A percentile compares a stretch with the other conserved stretches of the same genome.
phyloP scores from a whole-genome alignment of 2,113 vertebrate species.

The Rostratula benghalensis region DNA sequence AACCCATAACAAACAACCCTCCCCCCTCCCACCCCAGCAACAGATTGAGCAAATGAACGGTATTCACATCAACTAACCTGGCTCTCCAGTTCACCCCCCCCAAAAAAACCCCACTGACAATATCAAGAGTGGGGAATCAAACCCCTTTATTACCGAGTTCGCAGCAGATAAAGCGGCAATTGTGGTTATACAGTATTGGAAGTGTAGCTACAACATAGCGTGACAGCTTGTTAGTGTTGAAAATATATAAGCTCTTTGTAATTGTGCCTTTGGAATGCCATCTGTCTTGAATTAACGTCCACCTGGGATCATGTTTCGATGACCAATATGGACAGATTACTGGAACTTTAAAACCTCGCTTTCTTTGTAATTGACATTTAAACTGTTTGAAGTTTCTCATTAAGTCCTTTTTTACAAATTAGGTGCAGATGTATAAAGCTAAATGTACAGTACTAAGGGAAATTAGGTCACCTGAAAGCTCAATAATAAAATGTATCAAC shows the following conservation, averaged over 20 bases:
- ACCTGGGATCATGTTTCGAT: slow-evolving; percentile 88
- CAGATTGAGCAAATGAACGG: background rate
- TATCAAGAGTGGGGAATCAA: slow-evolving; percentile 9
- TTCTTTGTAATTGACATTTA: slow-evolving; percentile 90
- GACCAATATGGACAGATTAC: slow-evolving; percentile 86
- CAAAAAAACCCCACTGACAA: background rate
- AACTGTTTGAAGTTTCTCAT: slow-evolving; percentile 92
- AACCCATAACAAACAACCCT: background rate
- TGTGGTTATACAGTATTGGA: slow-evolving; percentile 55
- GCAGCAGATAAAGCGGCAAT: slow-evolving; percentile 52
- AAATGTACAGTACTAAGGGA: slow-evolving; percentile 76
- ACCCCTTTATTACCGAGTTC: background rate
- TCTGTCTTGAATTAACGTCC: slow-evolving; percentile 89
- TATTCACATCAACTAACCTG: background rate
- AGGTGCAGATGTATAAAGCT: slow-evolving; percentile 83
- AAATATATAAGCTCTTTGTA: slow-evolving; percentile 85
- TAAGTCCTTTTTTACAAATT: slow-evolving; percentile 85
- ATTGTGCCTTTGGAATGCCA: slow-evolving; percentile 89
- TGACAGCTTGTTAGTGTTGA: slow-evolving; percentile 83
- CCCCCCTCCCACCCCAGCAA: fast-evolving
- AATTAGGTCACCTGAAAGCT: slow-evolving; percentile 78
- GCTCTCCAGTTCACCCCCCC: background rate
- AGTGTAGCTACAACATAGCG: slow-evolving; percentile 60
- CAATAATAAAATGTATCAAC: slow-evolving; percentile 71
- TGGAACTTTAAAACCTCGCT: slow-evolving; percentile 85